These are phyloP conservation scores for Phoebastria nigripes DNA, from an alignment of 2,797 vertebrate species.

Conservation along the genomic window DNA sequence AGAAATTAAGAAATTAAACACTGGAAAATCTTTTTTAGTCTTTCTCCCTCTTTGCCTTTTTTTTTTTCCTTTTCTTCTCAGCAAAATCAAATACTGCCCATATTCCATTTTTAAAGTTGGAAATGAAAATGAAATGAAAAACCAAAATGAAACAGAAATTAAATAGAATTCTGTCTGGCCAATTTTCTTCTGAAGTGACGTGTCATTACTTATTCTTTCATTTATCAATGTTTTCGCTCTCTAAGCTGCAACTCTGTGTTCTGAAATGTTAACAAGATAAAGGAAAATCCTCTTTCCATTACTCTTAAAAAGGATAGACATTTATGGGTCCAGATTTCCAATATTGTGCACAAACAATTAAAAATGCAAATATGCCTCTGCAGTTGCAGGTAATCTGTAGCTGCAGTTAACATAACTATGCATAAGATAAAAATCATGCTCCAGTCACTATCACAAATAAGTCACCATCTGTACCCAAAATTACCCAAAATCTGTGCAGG, in stretches of 20 bases:
- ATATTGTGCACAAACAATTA: background rate
- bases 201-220: background rate
- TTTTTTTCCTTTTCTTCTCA: background rate
- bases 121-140: background rate
- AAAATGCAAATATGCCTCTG: background rate
- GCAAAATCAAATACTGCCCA: background rate
- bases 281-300: background rate
- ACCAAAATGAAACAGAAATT: background rate
- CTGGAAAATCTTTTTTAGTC: background rate
- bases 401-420: background rate
- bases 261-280: background rate
- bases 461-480: background rate
- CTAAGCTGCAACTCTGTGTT: background rate
- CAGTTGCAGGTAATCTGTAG: background rate
- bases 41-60: background rate
- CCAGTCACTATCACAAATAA: background rate
- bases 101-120: background rate
- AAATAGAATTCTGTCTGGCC: background rate
- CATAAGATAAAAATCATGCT: background rate
- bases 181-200: background rate
- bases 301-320: background rate
- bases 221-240: background rate
- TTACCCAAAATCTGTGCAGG: background rate
- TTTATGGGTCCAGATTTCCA: background rate
- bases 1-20: background rate